phyloP scores from a whole-genome alignment of 2,888 invertebrate species.

The Sminthurinus aureus region DNA sequence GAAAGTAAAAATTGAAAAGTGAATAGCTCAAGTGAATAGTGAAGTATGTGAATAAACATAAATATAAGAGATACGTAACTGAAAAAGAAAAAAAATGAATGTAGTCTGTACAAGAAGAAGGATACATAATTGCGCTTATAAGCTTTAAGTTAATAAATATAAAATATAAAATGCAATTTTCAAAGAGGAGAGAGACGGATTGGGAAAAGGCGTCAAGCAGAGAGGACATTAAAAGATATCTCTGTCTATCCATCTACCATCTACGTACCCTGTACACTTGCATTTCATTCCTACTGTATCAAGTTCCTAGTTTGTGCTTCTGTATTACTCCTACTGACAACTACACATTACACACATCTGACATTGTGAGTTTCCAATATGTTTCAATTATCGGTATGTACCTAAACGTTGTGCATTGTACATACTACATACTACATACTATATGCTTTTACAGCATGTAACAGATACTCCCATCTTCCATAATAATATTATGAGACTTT shows the following conservation, averaged over 20 bases:
- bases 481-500: too few relatives aligned
- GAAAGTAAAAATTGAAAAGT: too few relatives aligned
- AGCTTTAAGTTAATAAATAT: not conserved
- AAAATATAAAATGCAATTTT: not conserved
- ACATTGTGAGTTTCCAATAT: not conserved
- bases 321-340: not conserved
- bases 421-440: too few relatives aligned
- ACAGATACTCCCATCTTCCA: too few relatives aligned
- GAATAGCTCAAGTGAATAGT: too few relatives aligned
- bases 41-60: too few relatives aligned
- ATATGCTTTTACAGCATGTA: too few relatives aligned
- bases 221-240: not conserved
- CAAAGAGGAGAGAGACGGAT: not conserved
- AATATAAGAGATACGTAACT: too few relatives aligned
- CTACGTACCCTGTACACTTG: not conserved
- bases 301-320: not conserved
- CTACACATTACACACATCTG: not conserved
- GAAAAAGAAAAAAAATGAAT: too few relatives aligned
- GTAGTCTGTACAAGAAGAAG: too few relatives aligned
- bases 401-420: too few relatives aligned
- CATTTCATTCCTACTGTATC: not conserved
- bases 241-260: not conserved
- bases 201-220: conserved; percentile 14
- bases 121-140: not conserved
- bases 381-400: too few relatives aligned